Base-by-base conservation (phyloP, 1,140 invertebrate species). In the Bacillus rossius region DNA sequence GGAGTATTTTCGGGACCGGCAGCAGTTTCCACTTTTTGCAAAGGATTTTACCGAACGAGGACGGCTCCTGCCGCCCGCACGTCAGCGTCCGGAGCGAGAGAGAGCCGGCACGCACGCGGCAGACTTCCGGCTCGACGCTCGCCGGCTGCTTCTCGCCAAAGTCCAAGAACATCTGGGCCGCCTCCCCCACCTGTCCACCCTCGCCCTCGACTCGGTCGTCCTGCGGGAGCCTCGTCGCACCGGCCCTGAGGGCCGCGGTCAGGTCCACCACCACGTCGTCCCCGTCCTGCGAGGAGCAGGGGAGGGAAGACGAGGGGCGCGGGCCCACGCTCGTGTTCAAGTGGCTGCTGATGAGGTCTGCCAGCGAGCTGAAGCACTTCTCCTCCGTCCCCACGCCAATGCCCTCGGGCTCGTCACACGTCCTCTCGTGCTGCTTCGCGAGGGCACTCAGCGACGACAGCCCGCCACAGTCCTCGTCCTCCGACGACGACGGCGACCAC, bases 1-100 rank as follows among this genome's bases (percentile, higher is more conserved):
- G 53, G 16, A 26, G 4, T 25, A 25, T 22, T 17, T 38, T 43
- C 8, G 53, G 53, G 4, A 10, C 17, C 5, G 40, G 8, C 10
- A 55, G 29, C 5, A 50, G 65, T 54, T 61, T 64, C 70, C 69
- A 77, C 23, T 53, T 69, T 63, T 64, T 71, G 53, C 75, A 79
- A 3, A 82, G 64, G 60, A 78, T 71, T 73, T 73, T 77, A 8
- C 79, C 81, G 56, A 83, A 75, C 14, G 64, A 55, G 16, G 80
- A 80, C 19, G 67, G 14, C 54, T 59, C 61, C 68, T 70, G 65
- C 26, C 45, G 19, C 26, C 23, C 16, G 47, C 65, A 16, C 8
- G 49, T 26, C 20, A 72, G 22, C 38, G 22, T 38, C 55, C 57
- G 38, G 25, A 55, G 29, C 10, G 45, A 42, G 23, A 55, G 13